Evolutionary conservation across 1,140 invertebrate species (phyloP), one percentile per base, ranked within the genome.

Genomic region (Hypsibius dujardini): DNA sequence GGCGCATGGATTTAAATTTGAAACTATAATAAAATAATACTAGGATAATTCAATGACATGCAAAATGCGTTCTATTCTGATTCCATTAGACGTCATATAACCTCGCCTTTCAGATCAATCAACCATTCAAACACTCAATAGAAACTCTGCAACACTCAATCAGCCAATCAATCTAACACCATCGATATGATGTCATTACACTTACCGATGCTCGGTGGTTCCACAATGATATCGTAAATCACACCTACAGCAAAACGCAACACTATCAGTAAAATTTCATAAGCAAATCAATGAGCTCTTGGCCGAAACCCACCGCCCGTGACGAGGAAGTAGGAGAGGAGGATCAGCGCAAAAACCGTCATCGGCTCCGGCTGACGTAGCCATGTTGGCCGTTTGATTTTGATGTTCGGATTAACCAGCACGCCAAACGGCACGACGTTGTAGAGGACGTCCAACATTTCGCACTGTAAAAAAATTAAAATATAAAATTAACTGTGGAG

Each of bases 181-280:
- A 28, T 28, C 28, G 28, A 28, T 28, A 28, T 28, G 28, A 28
- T 28, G 28, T 28, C 28, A 28, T 28, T 28, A 28, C 28, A 28
- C 28, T 28, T 28, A 69, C 95, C 94, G 73, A 97, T 92, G 80
- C 92, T 93, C 0, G 94, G 94, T 50, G 95, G 94, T 80, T 98
- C 95, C 69, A 96, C 91, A 78, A 98, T 98, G 0, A 98, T 92
- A 82, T 97, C 93, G 81, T 97, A 97, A 76, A 97, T 97, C 47
- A 97, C 92, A 73, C 93, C 93, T 96, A 78, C 60, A 71, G 74
- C 60, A 73, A 7, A 71, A 28, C 28, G 28, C 28, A 28, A 28
- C 28, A 28, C 28, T 28, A 28, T 28, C 28, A 28, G 28, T 28
- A 28, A 28, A 28, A 28, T 28, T 28, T 28, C 28, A 28, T 28